Evolutionary conservation across 2,888 invertebrate genomes (phyloP), one percentile per base, ranked within the genome.

Genomic region (Acanthosepion esculentum): DNA sequence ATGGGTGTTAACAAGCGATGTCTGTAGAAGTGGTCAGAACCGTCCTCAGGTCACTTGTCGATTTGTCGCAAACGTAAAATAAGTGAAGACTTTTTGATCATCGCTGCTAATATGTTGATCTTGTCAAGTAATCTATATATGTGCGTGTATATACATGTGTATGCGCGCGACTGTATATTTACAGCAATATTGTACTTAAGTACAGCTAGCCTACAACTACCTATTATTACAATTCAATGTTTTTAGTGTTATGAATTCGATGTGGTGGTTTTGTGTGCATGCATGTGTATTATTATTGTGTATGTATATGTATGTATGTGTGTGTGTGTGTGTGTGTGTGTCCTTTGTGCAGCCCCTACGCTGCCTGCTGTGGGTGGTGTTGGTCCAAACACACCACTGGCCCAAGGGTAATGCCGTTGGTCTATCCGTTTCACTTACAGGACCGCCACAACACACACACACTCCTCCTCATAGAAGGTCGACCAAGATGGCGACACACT

Each of bases 401-500:
- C 50, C 93, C 93, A 93, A 53, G 93, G 93, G 53, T 93, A 53
- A 53, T 93, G 53, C 93, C 93, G 93, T 53, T 93, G 93, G 93
- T 93, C 93, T 93, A 48, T 53, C 48, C 41, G 53, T n/a, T 12
- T 93, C 93, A 93, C 50, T 93, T 29, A 53, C 93, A 53, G 15
- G 93, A 53, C 93, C 93, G 93, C 53, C 93, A 93, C 93, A 53
- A 78, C 53, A 48, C 41, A 41, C 48, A 48, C 93, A 53, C 48
- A 48, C 93, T 48, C 48, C 48, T 93, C 53, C 50, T 93, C 7
- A 53, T 53, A 78, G 48, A 53, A 93, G 50, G 48, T 78, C 48
- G n/a, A 93, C 93, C 93, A 93, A 93, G 53, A 93, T 93, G 93
- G 93, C 93, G 93, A 93, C 48, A 53, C n/a, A 48, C 48, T 93